These are phyloP conservation scores for Mus pahari DNA, from an alignment of 2,113 vertebrate species.

Conservation along the genomic window DNA sequence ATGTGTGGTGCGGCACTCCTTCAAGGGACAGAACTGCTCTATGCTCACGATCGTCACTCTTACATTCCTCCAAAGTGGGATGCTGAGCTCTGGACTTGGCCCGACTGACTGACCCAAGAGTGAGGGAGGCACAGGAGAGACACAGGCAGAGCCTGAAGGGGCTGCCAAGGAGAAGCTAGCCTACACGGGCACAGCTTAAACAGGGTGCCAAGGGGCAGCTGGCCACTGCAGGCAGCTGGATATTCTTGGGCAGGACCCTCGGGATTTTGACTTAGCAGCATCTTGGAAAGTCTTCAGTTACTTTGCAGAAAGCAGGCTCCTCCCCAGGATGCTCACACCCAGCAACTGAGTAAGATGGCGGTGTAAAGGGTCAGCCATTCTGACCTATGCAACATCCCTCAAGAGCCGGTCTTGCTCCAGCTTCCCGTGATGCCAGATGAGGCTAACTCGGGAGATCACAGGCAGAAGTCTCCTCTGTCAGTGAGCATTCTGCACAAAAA, in stretches of 20 bases:
- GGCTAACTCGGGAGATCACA: no score
- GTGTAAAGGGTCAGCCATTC: not conserved
- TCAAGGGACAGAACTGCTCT: not conserved
- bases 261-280: not conserved
- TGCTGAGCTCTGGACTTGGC: not conserved
- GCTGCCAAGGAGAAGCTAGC: fast-evolving
- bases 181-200: not conserved
- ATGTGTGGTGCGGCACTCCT: no score
- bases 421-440: not conserved
- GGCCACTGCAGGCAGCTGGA: not conserved
- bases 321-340: not conserved
- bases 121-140: not conserved
- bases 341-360: not conserved
- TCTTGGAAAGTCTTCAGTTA: not conserved
- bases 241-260: not conserved
- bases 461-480: not conserved
- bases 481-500: not conserved
- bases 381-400: not conserved
- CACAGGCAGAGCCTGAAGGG: no score
- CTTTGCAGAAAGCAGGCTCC: not conserved
- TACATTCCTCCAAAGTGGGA: not conserved
- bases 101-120: not conserved
- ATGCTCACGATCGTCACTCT: no score
- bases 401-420: not conserved
- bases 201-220: fast-evolving